Evolutionary conservation across 1,140 invertebrate species (phyloP), one percentile per base, ranked within the genome.

Genomic region (Tribolium castaneum): DNA sequence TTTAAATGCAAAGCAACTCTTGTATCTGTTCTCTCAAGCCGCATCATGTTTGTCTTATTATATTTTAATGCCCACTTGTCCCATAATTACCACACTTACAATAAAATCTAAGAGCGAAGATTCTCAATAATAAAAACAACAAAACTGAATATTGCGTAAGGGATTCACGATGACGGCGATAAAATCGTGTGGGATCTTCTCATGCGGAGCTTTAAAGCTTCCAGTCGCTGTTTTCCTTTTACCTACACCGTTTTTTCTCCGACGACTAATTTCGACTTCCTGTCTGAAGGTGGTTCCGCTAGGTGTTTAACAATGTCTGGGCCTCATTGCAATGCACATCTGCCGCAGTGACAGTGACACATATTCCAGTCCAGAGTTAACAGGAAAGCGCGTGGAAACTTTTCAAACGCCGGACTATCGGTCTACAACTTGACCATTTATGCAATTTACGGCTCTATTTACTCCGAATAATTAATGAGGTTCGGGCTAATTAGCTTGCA

Each of bases 261-360:
- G 6, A 45, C 66, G 13, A 51, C 30, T 45, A 72, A 51, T 30
- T 50, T 72, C 70, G 10, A 72, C 45, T 72, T 72, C 70, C 70
- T 72, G 70, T 72, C 70, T 71, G 35, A 10, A 62, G 19, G 56
- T 39, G 45, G 70, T 72, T 72, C 70, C 70, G 70, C 70, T 72
- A 30, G 22, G 22, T 25, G 22, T 30, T 62, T 30, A 70, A 70
- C 45, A 72, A 72, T 19, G 70, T 72, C 70, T 72, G 70, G 34
- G 70, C 25, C 45, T 51, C 70, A 51, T 45, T 35, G 13, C 35
- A 9, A 51, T 72, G 45, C 70, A 72, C 45, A 51, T 72, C 39
- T 72, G 19, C 50, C 14, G 13, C 25, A 72, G 70, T 72, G 70
- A 72, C 70, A 72, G 70, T 72, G 45, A 72, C 70, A 72, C 70